phyloP scores from a whole-genome alignment of 1,140 invertebrate genomes.

The Dendrolimus punctatus region DNA sequence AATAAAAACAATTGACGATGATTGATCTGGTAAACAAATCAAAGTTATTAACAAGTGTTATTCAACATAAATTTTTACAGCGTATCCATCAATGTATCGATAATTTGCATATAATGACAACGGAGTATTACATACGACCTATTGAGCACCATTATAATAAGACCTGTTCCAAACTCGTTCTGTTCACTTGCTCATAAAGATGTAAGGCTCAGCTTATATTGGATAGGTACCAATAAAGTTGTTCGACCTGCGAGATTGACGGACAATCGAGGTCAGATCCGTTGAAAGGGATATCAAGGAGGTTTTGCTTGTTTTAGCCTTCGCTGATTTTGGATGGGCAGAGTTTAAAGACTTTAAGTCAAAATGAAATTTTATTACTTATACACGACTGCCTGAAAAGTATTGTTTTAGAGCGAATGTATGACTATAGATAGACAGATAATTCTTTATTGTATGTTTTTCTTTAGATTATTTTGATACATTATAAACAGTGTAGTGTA shows the following conservation, averaged over 20 bases:
- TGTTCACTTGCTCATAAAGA: neutral
- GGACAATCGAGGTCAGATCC: slow-evolving; percentile 35
- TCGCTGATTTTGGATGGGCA: neutral
- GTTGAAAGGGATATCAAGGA: slow-evolving; percentile 5
- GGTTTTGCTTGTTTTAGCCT: neutral
- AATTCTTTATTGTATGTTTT: no score
- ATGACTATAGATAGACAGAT: no score
- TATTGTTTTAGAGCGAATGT: no score
- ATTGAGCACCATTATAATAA: neutral
- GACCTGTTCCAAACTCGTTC: no score
- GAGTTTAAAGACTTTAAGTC: neutral
- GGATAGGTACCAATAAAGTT: slow-evolving; percentile 27
- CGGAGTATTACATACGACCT: neutral
- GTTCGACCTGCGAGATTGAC: slow-evolving; percentile 29
- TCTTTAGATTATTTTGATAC: no score
- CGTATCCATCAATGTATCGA: no score
- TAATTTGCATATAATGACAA: no score
- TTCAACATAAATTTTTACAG: no score
- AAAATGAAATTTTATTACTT: slow-evolving; percentile 5
- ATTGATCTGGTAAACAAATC: no score
- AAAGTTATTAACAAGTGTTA: no score
- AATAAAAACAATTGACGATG: no score
- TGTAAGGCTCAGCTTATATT: slow-evolving; percentile 13
- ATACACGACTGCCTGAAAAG: neutral
- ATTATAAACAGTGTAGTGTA: no score